Base-by-base conservation (phyloP, 2,113 vertebrate species). In the Rhinogobius similis region DNA sequence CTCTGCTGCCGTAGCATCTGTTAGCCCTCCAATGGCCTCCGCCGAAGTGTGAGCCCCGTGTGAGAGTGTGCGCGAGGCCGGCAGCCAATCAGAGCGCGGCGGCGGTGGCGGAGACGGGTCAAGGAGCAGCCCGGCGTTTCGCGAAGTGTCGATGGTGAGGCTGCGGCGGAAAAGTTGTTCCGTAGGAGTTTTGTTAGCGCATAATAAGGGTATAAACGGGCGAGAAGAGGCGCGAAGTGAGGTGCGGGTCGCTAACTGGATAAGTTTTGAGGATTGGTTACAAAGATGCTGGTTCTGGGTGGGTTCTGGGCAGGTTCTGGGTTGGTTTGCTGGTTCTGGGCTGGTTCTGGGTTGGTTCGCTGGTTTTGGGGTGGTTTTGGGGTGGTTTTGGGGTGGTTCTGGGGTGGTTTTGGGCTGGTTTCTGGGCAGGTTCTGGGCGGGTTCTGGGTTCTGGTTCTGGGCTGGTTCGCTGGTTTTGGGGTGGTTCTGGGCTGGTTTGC, bases 1-100 rank as follows among this genome's bases (percentile, higher is more conserved):
- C 72, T 81, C 86, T 64, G 75, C 86, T 87, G 84, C 89, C 81
- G 77, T 85, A 75, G 87, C 87, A 91, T 92, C 90, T 90, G 89
- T 83, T 90, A 85, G 84, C 85, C 68, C 78, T 88, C 83, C 88
- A 66, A 81, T 81, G 79, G 84, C 84, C 86, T 85, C 74, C 77
- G 53, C 78, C 56, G 56, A 74, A 84, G 89, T 87, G 86, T 73
- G 81, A 92, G 86, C 86, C 83, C 67, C 18, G 65, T 11, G 53
- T 80, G 85, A 90, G 7, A 82, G 85, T 75, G 73, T 13, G 77
- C 81, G 70, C 68, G 55, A 83, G 79, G 81, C 77, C 82, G 38
- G 65, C 71, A 74, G 85, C 90, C 89, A 92, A 91, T 91, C 88
- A 89, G 72, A 76, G 69, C 6, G 58, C 79, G 82, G 77, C 82